Conservation (phyloP, 2,113 vertebrate genomes). For the Baryphthengus martii region DNA sequence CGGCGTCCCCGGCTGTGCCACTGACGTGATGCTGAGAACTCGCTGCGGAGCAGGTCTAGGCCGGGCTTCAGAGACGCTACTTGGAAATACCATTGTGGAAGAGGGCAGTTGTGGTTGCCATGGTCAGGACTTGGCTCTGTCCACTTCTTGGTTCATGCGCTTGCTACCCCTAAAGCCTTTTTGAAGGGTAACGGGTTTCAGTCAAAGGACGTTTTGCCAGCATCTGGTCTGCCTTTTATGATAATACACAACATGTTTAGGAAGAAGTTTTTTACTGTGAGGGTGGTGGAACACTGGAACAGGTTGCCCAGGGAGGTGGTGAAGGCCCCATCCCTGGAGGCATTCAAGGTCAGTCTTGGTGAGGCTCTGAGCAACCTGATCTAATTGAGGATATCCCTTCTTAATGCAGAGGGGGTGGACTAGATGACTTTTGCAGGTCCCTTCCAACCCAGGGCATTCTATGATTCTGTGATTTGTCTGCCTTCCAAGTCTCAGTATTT, state of each 20-base stretch:
- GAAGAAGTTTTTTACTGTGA: too few relatives aligned
- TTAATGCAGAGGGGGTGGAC: too few relatives aligned
- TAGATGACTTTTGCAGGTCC: too few relatives aligned
- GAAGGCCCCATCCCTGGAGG: too few relatives aligned
- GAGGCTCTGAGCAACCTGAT: too few relatives aligned
- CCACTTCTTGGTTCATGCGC: accelerated
- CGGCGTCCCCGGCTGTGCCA: not conserved
- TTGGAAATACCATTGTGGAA: not conserved
- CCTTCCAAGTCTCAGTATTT: not conserved
- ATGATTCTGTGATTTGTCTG: too few relatives aligned
- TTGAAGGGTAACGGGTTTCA: not conserved
- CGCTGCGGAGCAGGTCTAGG: not conserved
- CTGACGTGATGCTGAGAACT: not conserved
- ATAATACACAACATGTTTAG: not conserved
- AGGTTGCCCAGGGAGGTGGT: too few relatives aligned
- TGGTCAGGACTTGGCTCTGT: not conserved
- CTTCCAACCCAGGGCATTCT: too few relatives aligned
- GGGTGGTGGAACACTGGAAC: too few relatives aligned
- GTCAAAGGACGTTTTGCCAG: not conserved
- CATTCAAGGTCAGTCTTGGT: too few relatives aligned
- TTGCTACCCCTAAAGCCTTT: not conserved
- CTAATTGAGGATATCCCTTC: too few relatives aligned
- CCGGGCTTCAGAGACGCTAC: not conserved
- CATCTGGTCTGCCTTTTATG: not conserved
- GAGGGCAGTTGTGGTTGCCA: not conserved